A percentile compares a stretch with the other conserved stretches of the same genome.
Conservation (phyloP, 2,888 invertebrate species). For the Hyposoter dolosus region DNA sequence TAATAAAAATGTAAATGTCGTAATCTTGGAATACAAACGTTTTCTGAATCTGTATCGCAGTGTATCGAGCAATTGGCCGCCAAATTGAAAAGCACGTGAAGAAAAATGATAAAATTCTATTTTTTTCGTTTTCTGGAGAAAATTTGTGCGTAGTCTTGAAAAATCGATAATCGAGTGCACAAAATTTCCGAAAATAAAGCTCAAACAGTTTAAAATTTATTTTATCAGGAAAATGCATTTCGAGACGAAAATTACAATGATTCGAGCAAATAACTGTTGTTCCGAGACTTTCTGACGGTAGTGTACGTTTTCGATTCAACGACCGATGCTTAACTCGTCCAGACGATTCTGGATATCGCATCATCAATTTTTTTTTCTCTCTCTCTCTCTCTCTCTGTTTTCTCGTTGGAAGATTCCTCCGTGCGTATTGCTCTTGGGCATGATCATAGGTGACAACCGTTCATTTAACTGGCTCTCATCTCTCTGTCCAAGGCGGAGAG, state of each 20-base stretch:
- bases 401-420: conserved; percentile 7
- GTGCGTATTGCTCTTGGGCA: conserved; percentile 37
- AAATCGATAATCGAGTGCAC: too few relatives aligned
- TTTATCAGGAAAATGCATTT: neutral
- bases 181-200: too few relatives aligned
- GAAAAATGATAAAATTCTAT: too few relatives aligned
- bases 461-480: conserved; percentile 48
- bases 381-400: conserved; percentile 4
- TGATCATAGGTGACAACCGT: conserved; percentile 59
- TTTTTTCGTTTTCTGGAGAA: too few relatives aligned
- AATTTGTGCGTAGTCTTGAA: too few relatives aligned
- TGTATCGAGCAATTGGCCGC: too few relatives aligned
- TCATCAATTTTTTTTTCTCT: conserved; percentile 30
- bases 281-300: neutral
- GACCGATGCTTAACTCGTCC: conserved; percentile 49
- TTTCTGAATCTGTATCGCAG: too few relatives aligned
- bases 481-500: neutral
- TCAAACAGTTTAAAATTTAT: neutral
- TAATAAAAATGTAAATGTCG: neutral
- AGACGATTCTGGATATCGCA: conserved; percentile 57
- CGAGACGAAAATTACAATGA: neutral
- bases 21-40: too few relatives aligned
- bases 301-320: conserved; percentile 19
- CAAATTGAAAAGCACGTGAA: too few relatives aligned
- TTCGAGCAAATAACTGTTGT: neutral